Evolutionary conservation across 2,113 vertebrate species (phyloP).

Genomic region (Gadus macrocephalus): DNA sequence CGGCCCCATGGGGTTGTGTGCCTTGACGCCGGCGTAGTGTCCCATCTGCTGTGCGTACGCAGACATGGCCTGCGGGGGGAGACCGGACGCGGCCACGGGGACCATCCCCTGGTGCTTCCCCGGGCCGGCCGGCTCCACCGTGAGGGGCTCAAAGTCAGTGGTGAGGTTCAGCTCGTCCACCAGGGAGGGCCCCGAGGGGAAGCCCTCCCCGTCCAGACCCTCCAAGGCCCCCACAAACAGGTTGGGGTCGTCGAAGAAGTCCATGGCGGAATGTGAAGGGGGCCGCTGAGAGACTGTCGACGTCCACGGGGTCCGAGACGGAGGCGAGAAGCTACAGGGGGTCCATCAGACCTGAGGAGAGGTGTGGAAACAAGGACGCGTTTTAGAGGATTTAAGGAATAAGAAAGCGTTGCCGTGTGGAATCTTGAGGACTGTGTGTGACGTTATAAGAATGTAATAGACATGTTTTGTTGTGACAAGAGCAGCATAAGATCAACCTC

Average conservation of each 20-base stretch:
- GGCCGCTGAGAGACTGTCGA: conserved; percentile 36
- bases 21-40: conserved; percentile 84
- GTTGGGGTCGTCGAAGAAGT: conserved; percentile 95
- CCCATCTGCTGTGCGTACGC: conserved; percentile 81
- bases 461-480: too few species aligned
- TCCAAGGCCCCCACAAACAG: conserved; percentile 92
- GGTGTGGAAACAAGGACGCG: conserved; percentile 20
- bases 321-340: conserved; percentile 45
- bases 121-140: conserved; percentile 81
- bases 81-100: conserved; percentile 42
- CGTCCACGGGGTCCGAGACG: conserved; percentile 47
- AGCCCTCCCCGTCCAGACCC: conserved; percentile 87
- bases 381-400: not conserved
- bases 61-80: conserved; percentile 56
- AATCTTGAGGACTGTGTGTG: too few species aligned
- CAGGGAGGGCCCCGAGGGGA: conserved; percentile 86
- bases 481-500: too few species aligned
- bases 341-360: conserved; percentile 53
- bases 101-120: conserved; percentile 76
- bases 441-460: too few species aligned
- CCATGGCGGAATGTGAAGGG: conserved; percentile 83
- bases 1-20: conserved; percentile 71
- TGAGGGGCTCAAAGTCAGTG: conserved; percentile 90
- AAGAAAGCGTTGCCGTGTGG: too few species aligned
- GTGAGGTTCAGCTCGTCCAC: conserved; percentile 94